These are phyloP conservation scores for Bucorvus abyssinicus DNA, from an alignment of 2,797 vertebrate genomes.

Conservation along the genomic window DNA sequence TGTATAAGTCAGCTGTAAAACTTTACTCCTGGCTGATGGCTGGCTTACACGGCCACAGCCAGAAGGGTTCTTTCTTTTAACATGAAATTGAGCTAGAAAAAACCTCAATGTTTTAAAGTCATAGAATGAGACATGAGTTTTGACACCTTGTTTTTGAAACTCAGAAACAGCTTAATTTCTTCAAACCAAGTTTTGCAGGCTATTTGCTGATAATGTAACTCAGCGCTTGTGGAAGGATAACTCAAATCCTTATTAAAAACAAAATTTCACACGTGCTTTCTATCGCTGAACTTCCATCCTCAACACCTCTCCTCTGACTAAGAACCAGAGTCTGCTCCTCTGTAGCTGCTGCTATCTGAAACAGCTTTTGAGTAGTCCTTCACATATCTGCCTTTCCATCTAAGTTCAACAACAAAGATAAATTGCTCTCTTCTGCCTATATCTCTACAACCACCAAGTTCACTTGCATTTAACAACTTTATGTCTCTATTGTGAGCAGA, in stretches of 20 bases:
- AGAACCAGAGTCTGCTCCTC: background rate
- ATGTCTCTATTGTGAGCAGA: background rate
- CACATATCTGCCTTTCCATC: background rate
- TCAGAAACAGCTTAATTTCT: background rate
- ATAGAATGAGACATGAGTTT: background rate
- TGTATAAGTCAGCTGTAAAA: slow-evolving; percentile 70
- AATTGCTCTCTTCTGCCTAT: background rate
- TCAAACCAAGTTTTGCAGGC: background rate
- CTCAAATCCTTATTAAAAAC: too few species aligned
- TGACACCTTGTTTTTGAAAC: background rate
- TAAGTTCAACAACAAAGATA: background rate
- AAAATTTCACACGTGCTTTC: background rate
- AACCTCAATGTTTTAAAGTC: background rate
- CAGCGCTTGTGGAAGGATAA: background rate
- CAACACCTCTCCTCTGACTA: background rate
- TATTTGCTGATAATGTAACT: background rate
- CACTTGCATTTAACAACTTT: background rate
- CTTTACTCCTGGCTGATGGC: slow-evolving; percentile 46
- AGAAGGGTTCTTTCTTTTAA: slow-evolving; percentile 24
- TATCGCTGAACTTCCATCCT: background rate
- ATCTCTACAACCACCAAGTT: background rate
- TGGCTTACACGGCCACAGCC: slow-evolving; percentile 30
- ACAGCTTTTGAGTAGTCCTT: background rate
- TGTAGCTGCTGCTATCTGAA: background rate
- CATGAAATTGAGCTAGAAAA: background rate